Evolutionary conservation across 2,797 vertebrate species (phyloP).

Genomic region (Phrynocephalus guinanensis): DNA sequence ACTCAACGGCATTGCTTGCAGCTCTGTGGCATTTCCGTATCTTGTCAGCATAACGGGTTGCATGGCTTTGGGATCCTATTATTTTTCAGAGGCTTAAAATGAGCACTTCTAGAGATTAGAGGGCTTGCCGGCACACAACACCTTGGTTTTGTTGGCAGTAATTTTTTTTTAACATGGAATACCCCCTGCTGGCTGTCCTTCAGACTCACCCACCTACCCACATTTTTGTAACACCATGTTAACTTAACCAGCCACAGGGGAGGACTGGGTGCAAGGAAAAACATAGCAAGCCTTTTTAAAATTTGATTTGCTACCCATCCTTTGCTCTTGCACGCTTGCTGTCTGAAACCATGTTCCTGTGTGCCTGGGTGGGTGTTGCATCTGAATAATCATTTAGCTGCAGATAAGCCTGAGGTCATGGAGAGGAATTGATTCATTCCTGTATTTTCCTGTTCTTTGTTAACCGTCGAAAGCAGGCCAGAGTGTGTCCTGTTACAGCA

Average conservation of each 20-base stretch:
- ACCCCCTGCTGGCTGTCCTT: accelerated
- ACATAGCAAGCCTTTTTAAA: background rate
- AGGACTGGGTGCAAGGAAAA: background rate
- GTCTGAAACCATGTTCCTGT: background rate
- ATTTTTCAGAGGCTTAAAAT: background rate
- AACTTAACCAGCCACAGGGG: background rate
- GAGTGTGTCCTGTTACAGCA: too few species aligned
- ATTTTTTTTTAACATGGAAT: background rate
- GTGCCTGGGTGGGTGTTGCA: background rate
- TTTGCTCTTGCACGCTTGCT: background rate
- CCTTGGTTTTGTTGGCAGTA: background rate
- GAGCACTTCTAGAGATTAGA: background rate
- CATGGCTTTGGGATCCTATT: background rate
- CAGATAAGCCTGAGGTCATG: background rate
- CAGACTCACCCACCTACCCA: accelerated
- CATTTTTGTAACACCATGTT: background rate
- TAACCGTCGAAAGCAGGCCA: background rate
- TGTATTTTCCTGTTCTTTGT: background rate
- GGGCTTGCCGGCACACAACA: too few species aligned
- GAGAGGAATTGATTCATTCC: background rate
- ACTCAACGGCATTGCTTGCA: background rate
- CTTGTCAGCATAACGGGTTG: background rate
- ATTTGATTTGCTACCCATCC: background rate
- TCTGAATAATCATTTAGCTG: background rate
- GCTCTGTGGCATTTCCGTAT: background rate